These are phyloP conservation scores for Mesopsocus fuscifrons DNA, from an alignment of 2,888 invertebrate genomes.

Conservation along the genomic window DNA sequence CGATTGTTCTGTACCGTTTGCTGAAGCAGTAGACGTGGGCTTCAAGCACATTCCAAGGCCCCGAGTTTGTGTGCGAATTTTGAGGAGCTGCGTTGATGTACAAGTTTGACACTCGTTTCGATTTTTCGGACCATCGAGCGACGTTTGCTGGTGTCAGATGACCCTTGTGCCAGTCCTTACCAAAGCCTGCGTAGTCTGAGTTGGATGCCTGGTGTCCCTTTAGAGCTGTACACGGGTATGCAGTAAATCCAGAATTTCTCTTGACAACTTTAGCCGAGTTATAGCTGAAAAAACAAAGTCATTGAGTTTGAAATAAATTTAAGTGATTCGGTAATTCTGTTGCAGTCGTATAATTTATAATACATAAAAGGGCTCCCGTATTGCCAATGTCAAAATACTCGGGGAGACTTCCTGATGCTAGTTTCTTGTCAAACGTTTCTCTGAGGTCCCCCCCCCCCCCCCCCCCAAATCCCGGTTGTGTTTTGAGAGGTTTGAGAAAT, in stretches of 20 bases:
- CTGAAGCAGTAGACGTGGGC: slow-evolving; percentile 13
- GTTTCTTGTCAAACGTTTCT: too few relatives aligned
- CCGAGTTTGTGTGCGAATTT: slow-evolving; percentile 12
- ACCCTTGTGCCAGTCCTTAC: slow-evolving; percentile 12
- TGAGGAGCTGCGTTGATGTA: slow-evolving; percentile 14
- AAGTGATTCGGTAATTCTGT: too few relatives aligned
- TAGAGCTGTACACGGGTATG: slow-evolving; percentile 11
- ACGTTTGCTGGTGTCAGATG: slow-evolving; percentile 14
- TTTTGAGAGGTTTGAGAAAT: too few relatives aligned
- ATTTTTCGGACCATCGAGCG: slow-evolving; percentile 13
- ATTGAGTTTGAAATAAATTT: too few relatives aligned
- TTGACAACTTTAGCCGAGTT: slow-evolving; percentile 11
- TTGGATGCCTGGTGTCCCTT: slow-evolving; percentile 9
- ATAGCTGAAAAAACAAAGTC: slow-evolving; percentile 12
- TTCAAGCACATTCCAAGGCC: slow-evolving; percentile 13
- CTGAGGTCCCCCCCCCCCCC: too few relatives aligned
- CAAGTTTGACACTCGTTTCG: slow-evolving; percentile 11
- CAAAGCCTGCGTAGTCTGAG: slow-evolving; percentile 6
- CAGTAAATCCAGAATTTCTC: slow-evolving; percentile 9
- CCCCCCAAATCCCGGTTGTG: too few relatives aligned
- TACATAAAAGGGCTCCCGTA: too few relatives aligned
- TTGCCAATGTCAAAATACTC: too few relatives aligned
- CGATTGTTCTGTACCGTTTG: slow-evolving; percentile 9
- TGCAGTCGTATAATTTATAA: too few relatives aligned
- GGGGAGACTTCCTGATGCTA: too few relatives aligned